A percentile compares a stretch with the other conserved stretches of the same genome.
These are phyloP conservation scores for Sinosuthora webbiana DNA, from an alignment of 2,113 vertebrate species.

Conservation along the genomic window DNA sequence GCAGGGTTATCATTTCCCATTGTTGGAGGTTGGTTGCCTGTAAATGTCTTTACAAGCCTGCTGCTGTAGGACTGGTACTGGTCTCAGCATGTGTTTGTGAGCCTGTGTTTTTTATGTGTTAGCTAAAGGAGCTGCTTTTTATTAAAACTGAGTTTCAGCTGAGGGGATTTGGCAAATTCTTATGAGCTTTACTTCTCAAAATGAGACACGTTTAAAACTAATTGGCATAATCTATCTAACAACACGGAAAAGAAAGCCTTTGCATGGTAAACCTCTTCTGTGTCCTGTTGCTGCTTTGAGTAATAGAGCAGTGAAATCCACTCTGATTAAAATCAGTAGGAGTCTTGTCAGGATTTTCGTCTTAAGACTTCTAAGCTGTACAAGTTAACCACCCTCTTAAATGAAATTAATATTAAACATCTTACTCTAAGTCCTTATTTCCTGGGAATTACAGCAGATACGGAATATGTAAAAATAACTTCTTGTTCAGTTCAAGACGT, in stretches of 20 bases:
- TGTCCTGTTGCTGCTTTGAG: background rate
- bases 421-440: constrained; percentile 36
- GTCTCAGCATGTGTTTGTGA: background rate
- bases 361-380: constrained; percentile 6
- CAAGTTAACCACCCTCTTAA: constrained; percentile 17
- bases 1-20: background rate
- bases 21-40: background rate
- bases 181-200: background rate
- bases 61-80: background rate
- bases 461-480: background rate
- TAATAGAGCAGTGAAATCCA: constrained; percentile 24
- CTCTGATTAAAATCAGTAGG: constrained; percentile 26
- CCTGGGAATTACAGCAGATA: constrained; percentile 1
- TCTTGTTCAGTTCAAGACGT: background rate
- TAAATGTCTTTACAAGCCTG: background rate
- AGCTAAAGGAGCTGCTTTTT: background rate
- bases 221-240: background rate
- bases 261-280: background rate
- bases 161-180: background rate
- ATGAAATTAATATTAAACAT: constrained; percentile 28
- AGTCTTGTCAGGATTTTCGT: constrained; percentile 36
- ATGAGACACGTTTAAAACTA: background rate
- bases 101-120: background rate
- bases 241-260: background rate
- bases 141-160: background rate